These are phyloP conservation scores for Microdon myrmicae DNA, from an alignment of 2,888 invertebrate genomes.

Conservation along the genomic window DNA sequence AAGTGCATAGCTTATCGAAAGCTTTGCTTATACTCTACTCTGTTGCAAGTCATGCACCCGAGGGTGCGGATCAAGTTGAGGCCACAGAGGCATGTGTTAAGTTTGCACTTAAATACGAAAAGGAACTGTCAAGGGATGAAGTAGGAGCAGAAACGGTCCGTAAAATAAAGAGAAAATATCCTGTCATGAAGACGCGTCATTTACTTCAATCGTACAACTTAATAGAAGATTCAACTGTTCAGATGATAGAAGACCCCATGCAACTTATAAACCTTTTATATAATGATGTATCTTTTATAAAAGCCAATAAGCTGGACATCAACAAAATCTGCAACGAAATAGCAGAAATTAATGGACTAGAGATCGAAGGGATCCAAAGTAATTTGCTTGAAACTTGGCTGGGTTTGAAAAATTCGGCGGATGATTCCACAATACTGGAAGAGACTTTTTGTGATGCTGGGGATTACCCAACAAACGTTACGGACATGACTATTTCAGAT, in stretches of 20 bases:
- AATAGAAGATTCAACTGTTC: constrained; percentile 62
- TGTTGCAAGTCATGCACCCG: constrained; percentile 63
- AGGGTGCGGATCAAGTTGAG: constrained; percentile 66
- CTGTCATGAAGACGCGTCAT: constrained; percentile 65
- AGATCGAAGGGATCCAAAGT: constrained; percentile 61
- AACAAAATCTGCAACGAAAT: constrained; percentile 64
- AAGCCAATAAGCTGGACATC: constrained; percentile 62
- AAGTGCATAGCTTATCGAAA: constrained; percentile 60
- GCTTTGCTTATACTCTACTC: constrained; percentile 64
- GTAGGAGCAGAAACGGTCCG: constrained; percentile 60
- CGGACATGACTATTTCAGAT: constrained; percentile 57
- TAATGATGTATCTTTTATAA: constrained; percentile 62
- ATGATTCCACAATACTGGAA: constrained; percentile 60
- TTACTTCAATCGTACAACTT: constrained; percentile 63
- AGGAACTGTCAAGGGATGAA: constrained; percentile 54
- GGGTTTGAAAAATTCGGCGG: constrained; percentile 57
- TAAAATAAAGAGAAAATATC: constrained; percentile 65
- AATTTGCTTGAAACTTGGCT: constrained; percentile 64
- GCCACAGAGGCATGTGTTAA: constrained; percentile 65
- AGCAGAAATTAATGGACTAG: constrained; percentile 60
- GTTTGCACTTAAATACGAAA: constrained; percentile 59
- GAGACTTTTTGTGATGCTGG: constrained; percentile 65
- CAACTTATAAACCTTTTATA: constrained; percentile 63
- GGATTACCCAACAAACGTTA: constrained; percentile 52
- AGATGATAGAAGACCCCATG: constrained; percentile 62